These are phyloP conservation scores for Trimorus sp. DNA, from an alignment of 2,888 invertebrate species.

Conservation along the genomic window DNA sequence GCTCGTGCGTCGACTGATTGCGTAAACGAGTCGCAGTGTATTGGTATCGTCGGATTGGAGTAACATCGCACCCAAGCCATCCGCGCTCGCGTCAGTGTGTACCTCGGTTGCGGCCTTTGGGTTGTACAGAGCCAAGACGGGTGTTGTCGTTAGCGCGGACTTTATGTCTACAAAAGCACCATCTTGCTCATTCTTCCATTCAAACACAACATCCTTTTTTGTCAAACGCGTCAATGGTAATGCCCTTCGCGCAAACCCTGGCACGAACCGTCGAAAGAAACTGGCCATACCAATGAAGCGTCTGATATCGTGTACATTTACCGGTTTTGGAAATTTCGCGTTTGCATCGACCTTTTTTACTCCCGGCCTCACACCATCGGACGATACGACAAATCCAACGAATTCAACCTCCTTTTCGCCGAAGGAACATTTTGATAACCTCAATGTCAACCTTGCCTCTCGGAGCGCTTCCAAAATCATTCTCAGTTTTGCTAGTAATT, in stretches of 20 bases:
- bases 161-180: background rate
- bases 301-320: slow-evolving; percentile 1
- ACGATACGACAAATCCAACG: background rate
- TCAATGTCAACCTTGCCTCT: background rate
- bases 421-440: background rate
- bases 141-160: background rate
- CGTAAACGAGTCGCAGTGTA: background rate
- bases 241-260: background rate
- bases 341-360: background rate
- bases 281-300: slow-evolving; percentile 2
- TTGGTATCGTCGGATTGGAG: background rate
- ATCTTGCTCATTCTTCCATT: background rate
- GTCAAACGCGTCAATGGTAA: background rate
- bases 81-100: background rate
- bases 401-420: background rate
- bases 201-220: background rate
- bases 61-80: background rate
- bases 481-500: background rate
- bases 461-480: background rate
- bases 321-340: background rate
- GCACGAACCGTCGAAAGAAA: slow-evolving; percentile 17
- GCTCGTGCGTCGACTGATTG: background rate
- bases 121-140: background rate
- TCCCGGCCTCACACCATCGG: background rate
- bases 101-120: background rate